Evolutionary conservation across 2,797 vertebrate genomes (phyloP), one percentile per base, ranked within the genome.

Genomic region (Platyrinchus mystaceus): DNA sequence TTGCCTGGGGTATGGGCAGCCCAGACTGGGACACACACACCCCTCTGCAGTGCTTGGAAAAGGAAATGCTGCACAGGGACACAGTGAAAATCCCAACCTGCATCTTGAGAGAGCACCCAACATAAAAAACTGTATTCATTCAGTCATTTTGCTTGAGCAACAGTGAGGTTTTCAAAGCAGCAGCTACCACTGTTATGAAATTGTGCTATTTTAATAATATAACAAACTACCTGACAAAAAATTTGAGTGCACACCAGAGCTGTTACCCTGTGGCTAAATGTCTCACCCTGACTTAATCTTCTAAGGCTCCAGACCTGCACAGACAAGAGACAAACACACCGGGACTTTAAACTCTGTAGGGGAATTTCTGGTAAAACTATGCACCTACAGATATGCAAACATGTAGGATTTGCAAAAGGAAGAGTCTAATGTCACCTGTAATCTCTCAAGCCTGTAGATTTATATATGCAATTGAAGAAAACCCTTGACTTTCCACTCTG

Each of bases 201-300:
- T 34, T 4, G 82, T 20, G 32, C 59, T 73, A 27, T 84, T 91
- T 92, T 82, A 96, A 85, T 95, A 86, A 73, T n/a, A 36, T 23
- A 80, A 78, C 50, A 81, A 86, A 70, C 55, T 73, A 52, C 47
- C 46, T n/a, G 89, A 82, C 14, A 84, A 2, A 59, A 67, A 76
- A 96, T 91, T 28, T 66, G 59, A 97, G 88, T 14, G 10, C 10
- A 39, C 82, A 95, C 60, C 89, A 52, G 85, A 93, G 92, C 27
- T 91, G 44, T 91, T 88, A 70, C 85, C 91, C 80, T 76, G 63
- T 81, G 85, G 94, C 77, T 86, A 91, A 91, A 93, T 83, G 85
- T 96, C 95, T 95, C 94, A 96, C 84, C 87, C 84, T 84, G 53
- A 47, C 53, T 77, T 94, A 83, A 95, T 93, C 87, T 81, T 78